A percentile compares a stretch with the other conserved stretches of the same genome.
Evolutionary conservation across 2,113 vertebrate species (phyloP).

Genomic region (Grammomys surdaster): DNA sequence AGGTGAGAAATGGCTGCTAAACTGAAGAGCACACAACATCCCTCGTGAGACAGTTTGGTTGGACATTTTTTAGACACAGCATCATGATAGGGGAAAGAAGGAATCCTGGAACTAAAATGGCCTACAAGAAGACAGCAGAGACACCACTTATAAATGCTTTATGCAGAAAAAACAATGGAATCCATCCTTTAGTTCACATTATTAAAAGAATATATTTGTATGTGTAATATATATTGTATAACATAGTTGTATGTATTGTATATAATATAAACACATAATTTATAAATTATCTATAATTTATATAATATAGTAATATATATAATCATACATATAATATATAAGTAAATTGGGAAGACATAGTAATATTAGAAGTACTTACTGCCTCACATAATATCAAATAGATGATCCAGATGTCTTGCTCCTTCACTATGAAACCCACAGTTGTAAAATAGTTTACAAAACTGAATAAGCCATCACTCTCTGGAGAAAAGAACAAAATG

Average conservation of each 20-base stretch:
- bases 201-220: no score
- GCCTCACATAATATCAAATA: slow-evolving; percentile 15
- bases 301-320: no score
- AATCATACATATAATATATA: no score
- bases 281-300: no score
- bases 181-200: not conserved
- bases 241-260: no score
- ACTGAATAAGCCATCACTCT: not conserved
- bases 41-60: not conserved
- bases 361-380: not conserved
- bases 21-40: not conserved
- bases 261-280: no score
- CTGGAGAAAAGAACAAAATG: not conserved
- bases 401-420: slow-evolving; percentile 20
- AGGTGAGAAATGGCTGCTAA: not conserved
- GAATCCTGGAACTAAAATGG: not conserved
- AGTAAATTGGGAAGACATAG: not conserved
- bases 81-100: not conserved
- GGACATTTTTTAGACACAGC: not conserved
- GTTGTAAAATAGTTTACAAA: slow-evolving; percentile 43
- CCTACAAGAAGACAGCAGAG: not conserved
- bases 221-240: no score
- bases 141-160: not conserved
- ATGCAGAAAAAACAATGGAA: not conserved
- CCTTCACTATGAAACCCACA: not conserved